A percentile compares a stretch with the other conserved stretches of the same genome.
These are phyloP conservation scores for Apteryx mantelli DNA, from an alignment of 2,113 vertebrate species.

Conservation along the genomic window DNA sequence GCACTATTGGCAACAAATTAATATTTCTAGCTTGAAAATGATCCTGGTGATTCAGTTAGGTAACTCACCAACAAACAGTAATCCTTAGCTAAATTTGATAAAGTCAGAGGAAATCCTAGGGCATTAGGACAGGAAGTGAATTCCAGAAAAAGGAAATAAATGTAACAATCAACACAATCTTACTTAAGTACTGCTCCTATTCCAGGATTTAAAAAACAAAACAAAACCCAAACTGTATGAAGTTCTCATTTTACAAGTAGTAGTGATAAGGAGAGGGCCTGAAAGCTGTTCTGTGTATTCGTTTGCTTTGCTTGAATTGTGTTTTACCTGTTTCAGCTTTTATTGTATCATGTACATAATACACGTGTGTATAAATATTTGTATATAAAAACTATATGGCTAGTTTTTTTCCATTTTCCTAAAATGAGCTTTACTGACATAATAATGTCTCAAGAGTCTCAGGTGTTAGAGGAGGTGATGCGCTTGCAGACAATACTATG, in stretches of 20 bases:
- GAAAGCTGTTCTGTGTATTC: not conserved
- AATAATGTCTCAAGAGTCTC: not conserved
- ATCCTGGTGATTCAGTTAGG: not conserved
- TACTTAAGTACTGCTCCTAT: not conserved
- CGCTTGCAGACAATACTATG: not conserved
- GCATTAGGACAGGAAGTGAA: not conserved
- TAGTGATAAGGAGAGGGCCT: not conserved
- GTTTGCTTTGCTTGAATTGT: not conserved
- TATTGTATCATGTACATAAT: not conserved
- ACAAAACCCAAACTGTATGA: not conserved
- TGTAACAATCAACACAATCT: not conserved
- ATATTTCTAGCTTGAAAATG: not conserved
- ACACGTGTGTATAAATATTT: not conserved
- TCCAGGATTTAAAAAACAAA: slow-evolving; percentile 45
- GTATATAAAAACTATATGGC: not conserved
- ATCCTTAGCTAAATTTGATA: slow-evolving; percentile 8
- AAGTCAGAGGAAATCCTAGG: slow-evolving; percentile 36
- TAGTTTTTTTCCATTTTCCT: not conserved
- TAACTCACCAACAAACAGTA: not conserved
- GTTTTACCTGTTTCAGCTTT: not conserved
- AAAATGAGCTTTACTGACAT: not conserved
- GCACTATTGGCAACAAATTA: not conserved
- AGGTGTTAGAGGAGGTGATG: not conserved
- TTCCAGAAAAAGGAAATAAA: slow-evolving; percentile 38
- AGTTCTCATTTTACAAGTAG: not conserved